Conservation (phyloP, 2,113 vertebrate species). For the Arvicanthis niloticus region DNA sequence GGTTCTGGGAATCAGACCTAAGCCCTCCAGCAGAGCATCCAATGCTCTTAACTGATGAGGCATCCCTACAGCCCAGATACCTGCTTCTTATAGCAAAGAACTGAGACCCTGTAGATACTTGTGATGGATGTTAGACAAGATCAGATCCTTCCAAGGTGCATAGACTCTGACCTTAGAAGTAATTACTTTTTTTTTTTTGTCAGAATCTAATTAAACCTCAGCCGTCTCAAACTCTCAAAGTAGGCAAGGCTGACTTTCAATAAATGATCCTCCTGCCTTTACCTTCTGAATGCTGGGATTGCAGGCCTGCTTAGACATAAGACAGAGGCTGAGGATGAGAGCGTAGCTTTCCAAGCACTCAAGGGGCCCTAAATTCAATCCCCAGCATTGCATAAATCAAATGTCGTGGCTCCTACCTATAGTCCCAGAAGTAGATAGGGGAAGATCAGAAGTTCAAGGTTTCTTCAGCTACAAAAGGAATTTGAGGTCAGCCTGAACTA, state of each 20-base stretch:
- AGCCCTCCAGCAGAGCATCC: not conserved
- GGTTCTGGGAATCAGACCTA: not conserved
- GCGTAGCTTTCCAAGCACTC: not conserved
- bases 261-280: not conserved
- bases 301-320: not conserved
- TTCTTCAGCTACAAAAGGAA: not conserved
- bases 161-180: not conserved
- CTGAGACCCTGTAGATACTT: not conserved
- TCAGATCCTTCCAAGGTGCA: too few species aligned
- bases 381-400: not conserved
- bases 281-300: not conserved
- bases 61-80: not conserved
- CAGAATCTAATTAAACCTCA: not conserved
- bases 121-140: not conserved
- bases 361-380: not conserved
- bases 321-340: not conserved
- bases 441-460: not conserved
- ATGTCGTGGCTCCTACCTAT: not conserved
- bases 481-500: not conserved
- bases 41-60: not conserved
- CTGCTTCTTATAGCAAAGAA: slow-evolving; percentile 61
- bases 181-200: not conserved
- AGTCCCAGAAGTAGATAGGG: not conserved
- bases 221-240: not conserved
- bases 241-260: not conserved